Percentiles rank a stretch among this genome's conserved stretches.
Conservation (phyloP, 2,797 vertebrate genomes). For the Avahi laniger region DNA sequence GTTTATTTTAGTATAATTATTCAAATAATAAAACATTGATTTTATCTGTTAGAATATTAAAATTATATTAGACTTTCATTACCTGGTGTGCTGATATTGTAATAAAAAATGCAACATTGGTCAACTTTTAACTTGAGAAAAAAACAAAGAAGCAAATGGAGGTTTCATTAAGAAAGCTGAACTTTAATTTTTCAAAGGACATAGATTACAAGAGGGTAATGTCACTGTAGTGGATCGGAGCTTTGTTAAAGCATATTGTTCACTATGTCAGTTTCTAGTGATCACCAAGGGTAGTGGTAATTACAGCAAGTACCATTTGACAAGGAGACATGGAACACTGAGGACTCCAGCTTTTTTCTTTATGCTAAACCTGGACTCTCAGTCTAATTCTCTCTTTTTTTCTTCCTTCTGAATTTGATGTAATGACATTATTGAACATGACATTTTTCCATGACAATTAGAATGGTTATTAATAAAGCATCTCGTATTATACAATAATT, state of each 20-base stretch:
- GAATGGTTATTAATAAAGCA: constrained; percentile 69
- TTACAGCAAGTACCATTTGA: not conserved
- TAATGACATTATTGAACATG: constrained; percentile 44
- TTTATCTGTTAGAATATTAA: constrained; percentile 46
- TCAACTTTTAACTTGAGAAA: constrained; percentile 21
- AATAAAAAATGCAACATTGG: not conserved
- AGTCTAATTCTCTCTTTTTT: not conserved
- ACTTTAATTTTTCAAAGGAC: not conserved
- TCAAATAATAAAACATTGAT: constrained; percentile 6
- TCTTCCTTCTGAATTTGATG: not conserved
- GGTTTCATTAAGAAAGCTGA: not conserved
- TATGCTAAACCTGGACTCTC: not conserved
- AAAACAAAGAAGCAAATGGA: not conserved
- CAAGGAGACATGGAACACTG: not conserved
- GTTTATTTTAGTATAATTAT: constrained; percentile 30
- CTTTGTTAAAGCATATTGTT: not conserved
- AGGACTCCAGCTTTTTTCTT: not conserved
- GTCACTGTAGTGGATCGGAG: not conserved
- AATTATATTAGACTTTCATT: constrained; percentile 23
- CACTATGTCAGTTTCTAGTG: not conserved
- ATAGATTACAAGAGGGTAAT: not conserved
- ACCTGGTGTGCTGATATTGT: not conserved
- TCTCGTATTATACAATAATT: constrained; percentile 29
- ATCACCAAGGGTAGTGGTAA: not conserved
- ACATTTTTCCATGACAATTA: constrained; percentile 56